These are phyloP conservation scores for Pseudorhiza aurosa DNA, from an alignment of 30 jellyfish, hydroid and myxozoan species.

Conservation along the genomic window DNA sequence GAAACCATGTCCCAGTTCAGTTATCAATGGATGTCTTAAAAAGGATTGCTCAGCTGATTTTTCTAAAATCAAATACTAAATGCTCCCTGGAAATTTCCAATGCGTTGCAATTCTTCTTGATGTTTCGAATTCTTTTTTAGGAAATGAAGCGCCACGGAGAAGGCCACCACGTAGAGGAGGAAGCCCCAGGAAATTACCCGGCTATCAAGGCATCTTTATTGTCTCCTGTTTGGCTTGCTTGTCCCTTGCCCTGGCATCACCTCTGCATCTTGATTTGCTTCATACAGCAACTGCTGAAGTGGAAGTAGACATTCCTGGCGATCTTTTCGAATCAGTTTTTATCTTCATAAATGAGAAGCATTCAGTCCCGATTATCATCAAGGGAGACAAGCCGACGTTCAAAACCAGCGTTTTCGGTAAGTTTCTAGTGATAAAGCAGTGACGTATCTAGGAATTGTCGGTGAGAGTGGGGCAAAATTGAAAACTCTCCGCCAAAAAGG, in stretches of 20 bases:
- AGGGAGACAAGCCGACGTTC: conserved; percentile 47
- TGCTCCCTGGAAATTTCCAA: too few species aligned
- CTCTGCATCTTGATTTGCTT: conserved; percentile 7
- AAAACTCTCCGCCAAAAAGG: too few species aligned
- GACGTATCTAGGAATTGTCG: too few species aligned
- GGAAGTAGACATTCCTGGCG: conserved; percentile 45
- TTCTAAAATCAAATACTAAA: too few species aligned
- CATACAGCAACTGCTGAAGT: conserved; percentile 58
- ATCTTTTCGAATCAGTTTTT: conserved; percentile 1
- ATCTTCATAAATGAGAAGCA: conserved; percentile 24
- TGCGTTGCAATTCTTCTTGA: too few species aligned
- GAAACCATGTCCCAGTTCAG: too few species aligned
- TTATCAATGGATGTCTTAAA: too few species aligned
- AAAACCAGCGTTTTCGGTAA: conserved; percentile 33
- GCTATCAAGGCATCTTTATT: conserved; percentile 6
- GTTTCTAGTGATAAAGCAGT: too few species aligned
- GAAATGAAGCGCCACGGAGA: background rate
- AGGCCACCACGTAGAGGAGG: background rate
- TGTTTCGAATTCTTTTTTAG: too few species aligned
- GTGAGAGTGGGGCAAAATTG: too few species aligned
- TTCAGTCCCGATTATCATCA: conserved; percentile 15
- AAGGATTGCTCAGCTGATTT: too few species aligned
- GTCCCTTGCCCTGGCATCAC: conserved; percentile 12
- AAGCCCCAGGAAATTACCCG: background rate
- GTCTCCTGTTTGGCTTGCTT: conserved; percentile 8